Base-by-base conservation (phyloP, 2,888 invertebrate genomes). In the Tipula lateralis region DNA sequence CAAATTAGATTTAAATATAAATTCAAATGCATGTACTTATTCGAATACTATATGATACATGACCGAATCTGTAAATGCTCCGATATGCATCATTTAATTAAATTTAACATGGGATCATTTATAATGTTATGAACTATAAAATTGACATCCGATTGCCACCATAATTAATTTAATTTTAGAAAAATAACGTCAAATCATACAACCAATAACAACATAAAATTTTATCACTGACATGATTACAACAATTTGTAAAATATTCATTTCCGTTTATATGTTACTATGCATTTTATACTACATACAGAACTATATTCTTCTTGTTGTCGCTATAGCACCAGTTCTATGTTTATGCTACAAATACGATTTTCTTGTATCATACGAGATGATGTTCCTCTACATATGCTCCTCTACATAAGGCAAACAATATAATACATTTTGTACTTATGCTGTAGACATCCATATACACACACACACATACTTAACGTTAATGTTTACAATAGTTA, bases 201-300 rank as follows among this genome's bases (percentile, higher is more conserved):
- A 66, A 5, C 44, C 16, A 50, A 66, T 66, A 66, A 24, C 66
- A 24, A 66, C 66, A 66, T 66, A 19, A 6, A 66, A 24, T 66
- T 66, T 66, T 66, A 66, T 66, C 66, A 66, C 13, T 66, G 24
- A 66, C 66, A 24, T 66, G 24, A 66, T 66, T 66, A 66, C 66
- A 66, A 66, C 66, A 66, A 66, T 24, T 66, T 66, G 24, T 66
- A 66, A 66, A 66, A 66, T 66, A 66, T 66, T 66, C 66, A 66
- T 66, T 66, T 66, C 66, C 66, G 66, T 66, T 66, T 66, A n/a
- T n/a, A 24, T 66, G 66, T 66, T 66, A 66, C 66, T 24, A 19
- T 66, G 24, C 66, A 24, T 24, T 66, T 66, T 66, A n/a, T n/a
- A 24, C 24, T 66, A 39, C 13, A 44, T 44, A 66, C 24, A 66